Conservation (phyloP, 2,888 invertebrate genomes). For the Bombylius discolor region DNA sequence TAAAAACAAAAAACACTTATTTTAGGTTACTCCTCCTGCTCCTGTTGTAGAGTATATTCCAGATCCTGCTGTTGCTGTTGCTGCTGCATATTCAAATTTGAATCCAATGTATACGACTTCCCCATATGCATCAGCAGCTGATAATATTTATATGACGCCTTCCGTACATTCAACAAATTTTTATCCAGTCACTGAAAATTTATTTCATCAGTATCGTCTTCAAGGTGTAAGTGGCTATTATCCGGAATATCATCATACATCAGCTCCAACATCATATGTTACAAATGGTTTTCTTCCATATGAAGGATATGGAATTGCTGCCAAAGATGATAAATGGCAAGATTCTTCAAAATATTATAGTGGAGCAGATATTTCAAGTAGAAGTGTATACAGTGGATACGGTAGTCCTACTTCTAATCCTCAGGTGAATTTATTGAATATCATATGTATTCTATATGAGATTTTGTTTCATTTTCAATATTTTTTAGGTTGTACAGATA, state of each 20-base stretch:
- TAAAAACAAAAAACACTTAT: not conserved
- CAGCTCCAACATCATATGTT: conserved; percentile 51
- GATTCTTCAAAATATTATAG: conserved; percentile 42
- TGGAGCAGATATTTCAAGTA: conserved; percentile 38
- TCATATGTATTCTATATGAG: not conserved
- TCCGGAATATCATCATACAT: conserved; percentile 60
- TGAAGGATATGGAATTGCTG: conserved; percentile 42
- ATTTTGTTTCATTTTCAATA: not conserved
- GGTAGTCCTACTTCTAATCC: conserved; percentile 35
- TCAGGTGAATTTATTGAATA: conserved; percentile 22
- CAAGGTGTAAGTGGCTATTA: conserved; percentile 61
- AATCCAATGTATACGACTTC: conserved; percentile 64
- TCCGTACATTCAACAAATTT: conserved; percentile 52
- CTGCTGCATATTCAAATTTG: conserved; percentile 66
- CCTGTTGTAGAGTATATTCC: conserved; percentile 38
- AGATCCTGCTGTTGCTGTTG: conserved; percentile 46
- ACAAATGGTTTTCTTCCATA: conserved; percentile 67
- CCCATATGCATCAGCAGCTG: conserved; percentile 56
- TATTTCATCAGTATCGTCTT: conserved; percentile 84
- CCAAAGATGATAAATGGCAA: conserved; percentile 38
- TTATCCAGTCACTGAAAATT: conserved; percentile 67
- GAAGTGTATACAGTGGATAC: conserved; percentile 30
- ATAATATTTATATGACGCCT: conserved; percentile 38
- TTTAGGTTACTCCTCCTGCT: conserved; percentile 28
- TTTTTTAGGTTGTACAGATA: conserved; percentile 18